Evolutionary conservation across 1,140 invertebrate genomes (phyloP), one percentile per base, ranked within the genome.

Genomic region (Drosophila pseudoobscura): DNA sequence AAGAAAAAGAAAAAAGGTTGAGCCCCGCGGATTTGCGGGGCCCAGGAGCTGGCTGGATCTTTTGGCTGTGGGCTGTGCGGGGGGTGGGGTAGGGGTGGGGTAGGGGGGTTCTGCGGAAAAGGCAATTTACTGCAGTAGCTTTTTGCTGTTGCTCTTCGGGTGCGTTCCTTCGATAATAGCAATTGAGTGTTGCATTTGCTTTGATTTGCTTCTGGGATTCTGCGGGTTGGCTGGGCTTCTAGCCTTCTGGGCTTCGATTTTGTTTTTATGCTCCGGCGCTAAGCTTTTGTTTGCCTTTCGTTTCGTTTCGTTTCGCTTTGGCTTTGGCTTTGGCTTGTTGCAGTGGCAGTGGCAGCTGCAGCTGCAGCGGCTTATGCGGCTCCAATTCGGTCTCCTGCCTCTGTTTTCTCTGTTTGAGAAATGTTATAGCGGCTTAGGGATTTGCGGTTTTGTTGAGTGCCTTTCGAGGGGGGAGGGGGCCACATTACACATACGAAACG

Each of bases 101-200:
- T 17, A 17, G 39, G 6, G 24, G n/a, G 26, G 46, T 44, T 44
- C 35, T 52, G 20, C 44, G 43, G 44, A 60, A 74, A 83, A 75
- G 79, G 75, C 73, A 82, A 66, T 72, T 69, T 60, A 65, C 26
- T 29, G 39, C 22, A 44, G 54, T 29, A 47, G 44, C 55, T 44
- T 24, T 45, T 68, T 71, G 59, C 49, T 72, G 66, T 60, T 56
- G 57, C 73, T 45, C 39, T 9, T 31, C 49, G 55, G 45, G n/a
- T 24, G 68, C 61, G 68, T 43, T 55, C 6, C 24, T 44, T 80
- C 80, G 80, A 85, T 84, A 84, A 84, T 84, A 66, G 73, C 73
- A 84, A 84, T 85, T 80, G 80, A 80, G 80, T 80, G 60, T 84
- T 84, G 80, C 83, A 87, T 85, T 84, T 80, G 73, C 77, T 77